Evolutionary conservation across 2,888 invertebrate genomes (phyloP).

Genomic region (Troides oblongomaculatus): DNA sequence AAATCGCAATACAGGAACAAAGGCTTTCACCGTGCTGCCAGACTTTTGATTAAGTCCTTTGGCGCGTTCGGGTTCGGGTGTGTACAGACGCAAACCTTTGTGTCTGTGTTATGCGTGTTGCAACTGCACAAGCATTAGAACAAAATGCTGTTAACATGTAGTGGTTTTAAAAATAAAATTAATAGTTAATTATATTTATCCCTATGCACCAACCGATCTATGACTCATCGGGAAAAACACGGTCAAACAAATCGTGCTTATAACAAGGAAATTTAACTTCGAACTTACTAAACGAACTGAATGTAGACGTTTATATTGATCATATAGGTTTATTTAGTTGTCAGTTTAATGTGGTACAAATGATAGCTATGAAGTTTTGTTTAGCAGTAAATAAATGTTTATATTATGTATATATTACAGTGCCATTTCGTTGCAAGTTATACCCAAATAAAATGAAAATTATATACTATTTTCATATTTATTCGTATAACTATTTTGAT

Average conservation of each 20-base stretch:
- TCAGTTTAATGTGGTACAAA: too few relatives aligned
- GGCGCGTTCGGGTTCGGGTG: conserved; percentile 2
- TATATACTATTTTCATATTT: too few relatives aligned
- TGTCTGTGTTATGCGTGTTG: not conserved
- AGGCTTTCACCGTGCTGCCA: conserved; percentile 1
- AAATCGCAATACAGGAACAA: conserved; percentile 14
- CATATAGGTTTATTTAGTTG: too few relatives aligned
- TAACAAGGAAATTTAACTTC: not conserved
- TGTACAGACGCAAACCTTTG: not conserved
- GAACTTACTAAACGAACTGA: too few relatives aligned
- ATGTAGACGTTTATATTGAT: too few relatives aligned
- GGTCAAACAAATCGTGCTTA: not conserved
- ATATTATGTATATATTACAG: too few relatives aligned
- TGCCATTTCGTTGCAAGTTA: too few relatives aligned
- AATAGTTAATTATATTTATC: not conserved
- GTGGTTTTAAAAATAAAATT: not conserved
- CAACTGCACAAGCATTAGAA: not conserved
- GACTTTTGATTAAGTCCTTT: conserved; percentile 29
- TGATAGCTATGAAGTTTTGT: too few relatives aligned
- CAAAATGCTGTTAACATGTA: not conserved
- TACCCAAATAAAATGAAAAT: too few relatives aligned
- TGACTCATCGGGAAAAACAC: not conserved
- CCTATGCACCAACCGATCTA: not conserved
- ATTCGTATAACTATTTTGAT: too few relatives aligned
- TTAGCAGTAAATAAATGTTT: too few relatives aligned